These are phyloP conservation scores for Dunckerocampus dactyliophorus DNA, from an alignment of 2,113 vertebrate species.

Conservation along the genomic window DNA sequence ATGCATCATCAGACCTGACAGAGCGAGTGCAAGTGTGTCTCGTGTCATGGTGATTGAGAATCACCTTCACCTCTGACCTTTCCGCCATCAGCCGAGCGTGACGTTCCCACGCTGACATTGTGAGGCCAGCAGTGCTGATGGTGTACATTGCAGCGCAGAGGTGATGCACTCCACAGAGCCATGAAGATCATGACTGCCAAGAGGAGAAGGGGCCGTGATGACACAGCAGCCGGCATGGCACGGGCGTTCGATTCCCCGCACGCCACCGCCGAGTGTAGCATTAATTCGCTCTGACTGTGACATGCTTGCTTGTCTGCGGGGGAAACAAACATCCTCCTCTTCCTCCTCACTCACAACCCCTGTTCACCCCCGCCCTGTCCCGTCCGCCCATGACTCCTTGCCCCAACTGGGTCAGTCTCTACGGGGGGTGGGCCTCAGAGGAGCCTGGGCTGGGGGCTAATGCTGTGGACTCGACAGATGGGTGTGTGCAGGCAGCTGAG, in stretches of 20 bases:
- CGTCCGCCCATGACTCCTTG: not conserved
- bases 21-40: too few relatives aligned
- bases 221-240: constrained; percentile 27
- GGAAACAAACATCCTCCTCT: constrained; percentile 22
- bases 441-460: constrained; percentile 29
- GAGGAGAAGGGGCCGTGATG: constrained; percentile 6
- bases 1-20: too few relatives aligned
- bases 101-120: not conserved
- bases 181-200: constrained; percentile 9
- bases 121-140: not conserved
- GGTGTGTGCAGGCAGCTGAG: constrained; percentile 34
- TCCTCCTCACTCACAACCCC: not conserved
- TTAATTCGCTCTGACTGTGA: constrained; percentile 55
- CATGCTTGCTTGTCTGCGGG: constrained; percentile 24
- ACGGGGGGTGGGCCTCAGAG: constrained; percentile 15
- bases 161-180: not conserved
- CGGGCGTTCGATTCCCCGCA: constrained; percentile 24
- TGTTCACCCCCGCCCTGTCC: not conserved
- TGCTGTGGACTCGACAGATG: constrained; percentile 40
- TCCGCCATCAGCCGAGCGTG: not conserved
- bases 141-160: not conserved
- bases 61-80: too few relatives aligned
- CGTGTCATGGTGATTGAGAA: too few relatives aligned
- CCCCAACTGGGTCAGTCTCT: constrained; percentile 23
- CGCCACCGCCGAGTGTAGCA: constrained; percentile 23